These are phyloP conservation scores for Drosophila nigritarsus DNA, from an alignment of 2,888 invertebrate genomes.

Conservation along the genomic window DNA sequence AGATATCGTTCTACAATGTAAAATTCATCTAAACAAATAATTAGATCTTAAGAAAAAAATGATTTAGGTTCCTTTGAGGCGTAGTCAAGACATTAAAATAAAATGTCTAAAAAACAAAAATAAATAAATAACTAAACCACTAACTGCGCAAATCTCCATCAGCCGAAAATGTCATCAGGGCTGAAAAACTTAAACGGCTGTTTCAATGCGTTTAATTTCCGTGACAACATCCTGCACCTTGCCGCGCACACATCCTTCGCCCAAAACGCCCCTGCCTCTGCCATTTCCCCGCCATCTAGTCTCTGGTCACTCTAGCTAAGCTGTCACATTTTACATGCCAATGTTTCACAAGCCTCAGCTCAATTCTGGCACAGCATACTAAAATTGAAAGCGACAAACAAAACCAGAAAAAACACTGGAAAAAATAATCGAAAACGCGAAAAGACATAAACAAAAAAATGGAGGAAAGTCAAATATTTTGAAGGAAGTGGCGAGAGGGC, in stretches of 20 bases:
- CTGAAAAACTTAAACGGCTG: constrained; percentile 40
- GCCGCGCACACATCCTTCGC: constrained; percentile 49
- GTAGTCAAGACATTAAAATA: constrained; percentile 15
- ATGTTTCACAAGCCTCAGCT: constrained; percentile 26
- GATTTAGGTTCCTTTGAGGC: background rate
- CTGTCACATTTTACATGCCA: constrained; percentile 50
- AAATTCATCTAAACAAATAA: background rate
- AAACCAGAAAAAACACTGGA: background rate
- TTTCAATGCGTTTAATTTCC: constrained; percentile 73
- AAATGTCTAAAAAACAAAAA: background rate
- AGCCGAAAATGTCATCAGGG: constrained; percentile 14
- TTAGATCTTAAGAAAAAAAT: background rate
- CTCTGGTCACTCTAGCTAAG: constrained; percentile 43
- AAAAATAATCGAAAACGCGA: constrained; percentile 4
- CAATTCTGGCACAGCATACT: constrained; percentile 14
- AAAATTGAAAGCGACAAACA: constrained; percentile 15
- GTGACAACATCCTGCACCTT: constrained; percentile 63
- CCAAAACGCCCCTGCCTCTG: background rate
- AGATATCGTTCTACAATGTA: background rate
- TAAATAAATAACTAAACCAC: background rate
- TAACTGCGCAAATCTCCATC: constrained; percentile 19
- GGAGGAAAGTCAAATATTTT: constrained; percentile 44
- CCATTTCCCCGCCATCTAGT: background rate
- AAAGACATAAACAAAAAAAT: constrained; percentile 11
- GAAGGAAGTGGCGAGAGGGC: constrained; percentile 39